These are phyloP conservation scores for Meteorus colon DNA, from an alignment of 2,888 invertebrate species.

Conservation along the genomic window DNA sequence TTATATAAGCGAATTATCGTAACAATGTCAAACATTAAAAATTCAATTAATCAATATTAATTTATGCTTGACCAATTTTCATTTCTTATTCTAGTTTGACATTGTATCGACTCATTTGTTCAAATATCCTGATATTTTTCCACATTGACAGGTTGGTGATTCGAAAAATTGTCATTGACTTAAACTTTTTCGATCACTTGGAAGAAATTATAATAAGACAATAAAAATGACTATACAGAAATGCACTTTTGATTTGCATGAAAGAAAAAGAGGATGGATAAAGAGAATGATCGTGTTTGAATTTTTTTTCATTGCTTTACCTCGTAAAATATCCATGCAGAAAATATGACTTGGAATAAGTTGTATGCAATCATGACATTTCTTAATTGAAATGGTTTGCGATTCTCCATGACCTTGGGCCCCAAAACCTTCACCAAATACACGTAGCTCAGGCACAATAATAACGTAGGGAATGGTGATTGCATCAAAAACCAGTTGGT, in stretches of 20 bases:
- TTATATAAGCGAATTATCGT: background rate
- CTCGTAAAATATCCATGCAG: constrained; percentile 93
- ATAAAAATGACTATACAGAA: too few relatives aligned
- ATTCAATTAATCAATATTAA: background rate
- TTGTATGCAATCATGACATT: constrained; percentile 87
- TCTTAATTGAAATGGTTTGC: constrained; percentile 89
- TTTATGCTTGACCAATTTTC: too few relatives aligned
- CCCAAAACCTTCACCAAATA: constrained; percentile 93
- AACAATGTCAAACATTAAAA: constrained; percentile 5
- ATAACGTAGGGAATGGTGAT: constrained; percentile 92
- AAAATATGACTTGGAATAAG: constrained; percentile 92
- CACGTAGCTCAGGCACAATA: constrained; percentile 91
- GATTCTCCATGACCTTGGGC: constrained; percentile 92
- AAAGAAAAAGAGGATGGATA: background rate
- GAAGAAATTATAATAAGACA: too few relatives aligned
- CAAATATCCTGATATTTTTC: background rate
- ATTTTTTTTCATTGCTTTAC: constrained; percentile 75
- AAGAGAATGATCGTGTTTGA: background rate
- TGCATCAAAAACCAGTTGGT: constrained; percentile 95
- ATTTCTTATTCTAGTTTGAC: background rate
- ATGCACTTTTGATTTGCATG: background rate
- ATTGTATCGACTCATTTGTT: background rate
- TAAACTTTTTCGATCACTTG: background rate
- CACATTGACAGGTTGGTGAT: background rate
- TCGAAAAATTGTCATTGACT: background rate